Conservation (phyloP, 2,888 invertebrate species). For the Cybosia mesomella region DNA sequence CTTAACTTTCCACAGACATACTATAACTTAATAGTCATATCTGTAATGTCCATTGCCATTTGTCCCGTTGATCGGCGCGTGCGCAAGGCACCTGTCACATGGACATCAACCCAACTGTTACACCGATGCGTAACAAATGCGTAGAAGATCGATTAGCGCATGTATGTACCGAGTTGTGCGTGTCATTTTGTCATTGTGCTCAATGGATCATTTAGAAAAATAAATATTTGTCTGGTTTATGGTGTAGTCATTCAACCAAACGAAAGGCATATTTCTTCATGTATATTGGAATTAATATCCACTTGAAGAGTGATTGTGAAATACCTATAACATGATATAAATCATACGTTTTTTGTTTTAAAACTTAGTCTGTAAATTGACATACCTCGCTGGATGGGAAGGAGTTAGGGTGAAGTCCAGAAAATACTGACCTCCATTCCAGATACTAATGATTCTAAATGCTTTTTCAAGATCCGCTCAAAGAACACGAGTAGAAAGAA, state of each 20-base stretch:
- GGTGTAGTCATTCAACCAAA: background rate
- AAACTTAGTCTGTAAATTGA: too few relatives aligned
- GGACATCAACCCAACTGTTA: slow-evolving; percentile 32
- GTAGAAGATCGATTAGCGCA: slow-evolving; percentile 18
- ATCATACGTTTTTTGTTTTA: too few relatives aligned
- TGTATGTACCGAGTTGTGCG: background rate
- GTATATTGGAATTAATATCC: too few relatives aligned
- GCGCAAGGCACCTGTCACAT: slow-evolving; percentile 41
- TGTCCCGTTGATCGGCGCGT: slow-evolving; percentile 50
- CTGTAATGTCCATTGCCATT: slow-evolving; percentile 44
- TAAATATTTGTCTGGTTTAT: background rate
- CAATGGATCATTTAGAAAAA: background rate
- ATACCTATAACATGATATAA: too few relatives aligned
- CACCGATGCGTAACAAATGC: slow-evolving; percentile 40
- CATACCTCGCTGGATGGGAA: too few relatives aligned
- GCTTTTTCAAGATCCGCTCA: too few relatives aligned
- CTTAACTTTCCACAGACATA: slow-evolving; percentile 26
- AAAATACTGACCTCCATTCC: too few relatives aligned
- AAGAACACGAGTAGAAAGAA: too few relatives aligned
- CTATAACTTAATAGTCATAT: slow-evolving; percentile 22
- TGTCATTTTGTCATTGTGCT: slow-evolving; percentile 7
- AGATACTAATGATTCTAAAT: too few relatives aligned
- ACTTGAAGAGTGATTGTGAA: too few relatives aligned
- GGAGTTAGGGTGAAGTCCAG: too few relatives aligned
- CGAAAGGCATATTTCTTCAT: background rate